Percentiles rank a stretch among this genome's conserved stretches.
Conservation (phyloP, 2,113 vertebrate species). For the Cinclus cinclus region DNA sequence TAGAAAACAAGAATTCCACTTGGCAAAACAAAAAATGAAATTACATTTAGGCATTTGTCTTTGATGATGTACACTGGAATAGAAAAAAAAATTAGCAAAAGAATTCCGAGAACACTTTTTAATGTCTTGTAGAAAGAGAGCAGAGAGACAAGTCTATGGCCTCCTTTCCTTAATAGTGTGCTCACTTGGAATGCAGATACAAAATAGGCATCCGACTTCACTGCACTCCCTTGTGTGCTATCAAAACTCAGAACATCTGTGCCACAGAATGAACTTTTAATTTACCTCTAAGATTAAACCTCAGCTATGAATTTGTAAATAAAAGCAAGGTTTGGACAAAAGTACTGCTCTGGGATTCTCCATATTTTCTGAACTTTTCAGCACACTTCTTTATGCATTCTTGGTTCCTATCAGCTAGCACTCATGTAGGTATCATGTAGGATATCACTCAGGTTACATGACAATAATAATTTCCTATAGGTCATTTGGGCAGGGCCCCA, state of each 20-base stretch:
- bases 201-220: background rate
- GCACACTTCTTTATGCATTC: background rate
- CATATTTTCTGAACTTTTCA: background rate
- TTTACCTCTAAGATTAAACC: background rate
- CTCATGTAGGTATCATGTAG: background rate
- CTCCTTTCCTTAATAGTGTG: background rate
- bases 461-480: background rate
- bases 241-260: background rate
- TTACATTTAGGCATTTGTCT: background rate
- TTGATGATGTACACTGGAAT: background rate
- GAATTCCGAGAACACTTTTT: background rate
- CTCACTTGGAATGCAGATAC: background rate
- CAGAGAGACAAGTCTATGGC: background rate
- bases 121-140: background rate
- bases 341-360: background rate
- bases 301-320: background rate
- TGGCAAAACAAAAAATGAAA: background rate
- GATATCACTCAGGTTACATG: background rate
- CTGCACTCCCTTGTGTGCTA: background rate
- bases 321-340: background rate
- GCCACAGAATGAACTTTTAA: background rate
- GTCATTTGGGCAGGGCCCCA: background rate
- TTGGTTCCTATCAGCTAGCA: background rate
- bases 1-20: background rate
- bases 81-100: background rate